Conservation (phyloP, 2,888 invertebrate species). For the Parnassius glacialis region DNA sequence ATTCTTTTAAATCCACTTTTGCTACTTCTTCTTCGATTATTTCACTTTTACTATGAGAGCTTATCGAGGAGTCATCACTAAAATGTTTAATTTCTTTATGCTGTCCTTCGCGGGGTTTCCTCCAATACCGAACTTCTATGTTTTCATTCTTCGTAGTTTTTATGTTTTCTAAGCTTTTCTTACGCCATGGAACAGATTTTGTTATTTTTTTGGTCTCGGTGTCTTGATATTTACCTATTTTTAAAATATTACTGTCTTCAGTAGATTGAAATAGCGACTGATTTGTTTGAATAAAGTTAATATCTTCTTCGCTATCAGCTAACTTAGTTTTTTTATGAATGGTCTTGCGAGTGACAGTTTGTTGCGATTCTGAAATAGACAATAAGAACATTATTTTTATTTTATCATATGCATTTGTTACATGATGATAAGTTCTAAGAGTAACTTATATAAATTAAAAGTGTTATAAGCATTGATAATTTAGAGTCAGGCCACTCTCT, state of each 20-base stretch:
- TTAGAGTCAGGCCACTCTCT: too few species aligned
- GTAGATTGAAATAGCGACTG: conserved; percentile 55
- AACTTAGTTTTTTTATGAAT: conserved; percentile 53
- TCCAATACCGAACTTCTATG: conserved; percentile 46
- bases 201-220: conserved; percentile 49
- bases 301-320: conserved; percentile 38
- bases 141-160: conserved; percentile 34
- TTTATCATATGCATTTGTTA: too few species aligned
- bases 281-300: conserved; percentile 36
- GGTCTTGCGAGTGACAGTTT: conserved; percentile 46
- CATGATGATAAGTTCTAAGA: too few species aligned
- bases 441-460: too few species aligned
- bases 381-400: conserved; percentile 8
- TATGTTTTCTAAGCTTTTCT: conserved; percentile 37
- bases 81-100: conserved; percentile 27
- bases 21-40: conserved; percentile 28
- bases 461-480: too few species aligned
- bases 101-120: conserved; percentile 39
- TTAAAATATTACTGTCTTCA: conserved; percentile 65
- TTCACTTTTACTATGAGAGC: conserved; percentile 36
- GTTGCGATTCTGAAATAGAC: conserved; percentile 57
- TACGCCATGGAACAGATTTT: conserved; percentile 63
- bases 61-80: conserved; percentile 33
- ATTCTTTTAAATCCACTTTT: conserved; percentile 13
- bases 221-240: conserved; percentile 54